Evolutionary conservation across 1,140 invertebrate genomes (phyloP), one percentile per base, ranked within the genome.

Genomic region (Drosophila baimaii): DNA sequence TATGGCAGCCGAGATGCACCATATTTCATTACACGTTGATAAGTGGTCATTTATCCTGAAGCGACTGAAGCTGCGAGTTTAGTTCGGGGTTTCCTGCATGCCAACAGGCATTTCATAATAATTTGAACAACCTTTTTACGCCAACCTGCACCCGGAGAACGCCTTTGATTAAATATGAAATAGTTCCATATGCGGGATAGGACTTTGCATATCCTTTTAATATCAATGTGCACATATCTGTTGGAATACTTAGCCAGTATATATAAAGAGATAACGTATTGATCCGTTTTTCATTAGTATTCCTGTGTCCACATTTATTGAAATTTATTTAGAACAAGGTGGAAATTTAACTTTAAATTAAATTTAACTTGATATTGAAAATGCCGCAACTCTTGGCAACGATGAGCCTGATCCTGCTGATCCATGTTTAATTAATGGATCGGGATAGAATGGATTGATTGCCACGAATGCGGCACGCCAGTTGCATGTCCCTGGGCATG

Each of bases 401-500:
- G n/a, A n/a, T n/a, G n/a, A n/a, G n/a, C n/a, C n/a, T n/a, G n/a
- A n/a, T n/a, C n/a, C n/a, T n/a, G n/a, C n/a, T n/a, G n/a, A n/a
- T n/a, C n/a, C n/a, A n/a, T n/a, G n/a, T n/a, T n/a, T n/a, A n/a
- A n/a, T n/a, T n/a, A n/a, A n/a, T n/a, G n/a, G n/a, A n/a, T n/a
- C n/a, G n/a, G n/a, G n/a, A n/a, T n/a, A n/a, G n/a, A n/a, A n/a
- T n/a, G 12, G 12, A 33, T 10, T 33, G 12, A 33, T n/a, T n/a
- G n/a, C n/a, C 95, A 70, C 95, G 93, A 64, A 96, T 95, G 92
- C 96, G 94, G 83, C 96, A 93, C 46, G 96, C 96, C 73, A 97
- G 92, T 82, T 98, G 97, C 77, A 98, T 97, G 88, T 98, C 97
- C 92, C 97, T 98, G 6, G 97, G 96, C 97, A 97, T 97, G 78